phyloP scores from a whole-genome alignment of 2,888 invertebrate species.

The Phengaris alcon region DNA sequence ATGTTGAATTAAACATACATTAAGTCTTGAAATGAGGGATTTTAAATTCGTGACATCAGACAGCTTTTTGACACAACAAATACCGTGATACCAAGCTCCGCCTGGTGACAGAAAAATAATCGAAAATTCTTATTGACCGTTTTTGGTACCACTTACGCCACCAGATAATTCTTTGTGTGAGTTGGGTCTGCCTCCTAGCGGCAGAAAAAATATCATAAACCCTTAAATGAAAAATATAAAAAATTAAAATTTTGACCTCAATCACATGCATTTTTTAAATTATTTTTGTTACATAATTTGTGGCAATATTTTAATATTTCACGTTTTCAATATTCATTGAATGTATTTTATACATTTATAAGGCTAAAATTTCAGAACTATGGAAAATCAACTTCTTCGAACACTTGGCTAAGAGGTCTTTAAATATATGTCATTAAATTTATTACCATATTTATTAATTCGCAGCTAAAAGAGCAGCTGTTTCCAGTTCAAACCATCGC shows the following conservation, averaged over 20 bases:
- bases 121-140: no score
- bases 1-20: not conserved
- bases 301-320: no score
- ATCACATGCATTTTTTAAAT: not conserved
- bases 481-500: slow-evolving; percentile 13
- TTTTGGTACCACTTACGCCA: no score
- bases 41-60: no score
- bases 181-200: no score
- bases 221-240: no score
- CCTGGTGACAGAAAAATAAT: no score
- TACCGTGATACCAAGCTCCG: no score
- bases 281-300: no score
- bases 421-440: slow-evolving; percentile 10
- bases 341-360: not conserved
- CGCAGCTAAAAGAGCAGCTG: slow-evolving; percentile 22
- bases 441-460: slow-evolving; percentile 27
- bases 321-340: not conserved
- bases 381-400: not conserved
- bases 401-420: slow-evolving; percentile 11
- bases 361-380: not conserved
- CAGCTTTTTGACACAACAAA: no score
- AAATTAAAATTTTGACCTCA: slow-evolving; percentile 15
- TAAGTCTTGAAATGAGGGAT: not conserved
- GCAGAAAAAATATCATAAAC: no score
- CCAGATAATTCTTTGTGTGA: no score